Base-by-base conservation (phyloP, 2,888 invertebrate species). In the Sinodicranocentrus sp. region DNA sequence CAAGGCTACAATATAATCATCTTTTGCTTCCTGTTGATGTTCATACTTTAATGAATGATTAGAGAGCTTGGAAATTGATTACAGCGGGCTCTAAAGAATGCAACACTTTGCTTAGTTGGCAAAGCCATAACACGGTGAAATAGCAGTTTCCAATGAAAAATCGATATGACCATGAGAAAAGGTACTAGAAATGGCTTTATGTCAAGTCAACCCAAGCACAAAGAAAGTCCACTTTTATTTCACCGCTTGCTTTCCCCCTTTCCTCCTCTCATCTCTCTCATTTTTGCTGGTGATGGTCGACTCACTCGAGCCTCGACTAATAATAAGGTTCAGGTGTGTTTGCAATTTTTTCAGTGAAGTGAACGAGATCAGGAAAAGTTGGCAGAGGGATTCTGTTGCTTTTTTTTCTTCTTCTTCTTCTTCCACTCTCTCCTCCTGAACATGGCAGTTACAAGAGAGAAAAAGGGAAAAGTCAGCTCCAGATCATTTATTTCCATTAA, bases 401-500 rank as follows among this genome's bases (percentile, higher is more conserved):
- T n/a, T 68, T 71, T 33, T 71, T 19, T 25, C 13, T 15, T 61
- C 19, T 48, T 63, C 23, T 15, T 28, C 5, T 43, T 44, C 44
- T 73, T 57, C 68, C 52, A 15, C 3, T 63, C 39, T 43, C 23
- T 33, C 67, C 57, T 43, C 15, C 57, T 77, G 57, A 57, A 68
- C 57, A 68, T 77, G 77, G 44, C 73, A 73, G 43, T 17, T 33
- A 68, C 33, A 39, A 59, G 68, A 63, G n/a, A n/a, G 48, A 48
- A 77, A 67, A 77, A 67, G 57, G 77, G 25, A 59, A 68, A 68
- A 77, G 77, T 77, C 68, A 77, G 57, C 77, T 67, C 59, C 77
- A 77, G 77, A 77, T 77, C 77, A 77, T 77, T 77, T 77, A 77
- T 77, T 77, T 77, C 77, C 77, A 77, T 77, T 77, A 77, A 68